A percentile compares a stretch with the other conserved stretches of the same genome.
Evolutionary conservation across 2,113 vertebrate species (phyloP).

Genomic region (Genyomyrus donnyi): DNA sequence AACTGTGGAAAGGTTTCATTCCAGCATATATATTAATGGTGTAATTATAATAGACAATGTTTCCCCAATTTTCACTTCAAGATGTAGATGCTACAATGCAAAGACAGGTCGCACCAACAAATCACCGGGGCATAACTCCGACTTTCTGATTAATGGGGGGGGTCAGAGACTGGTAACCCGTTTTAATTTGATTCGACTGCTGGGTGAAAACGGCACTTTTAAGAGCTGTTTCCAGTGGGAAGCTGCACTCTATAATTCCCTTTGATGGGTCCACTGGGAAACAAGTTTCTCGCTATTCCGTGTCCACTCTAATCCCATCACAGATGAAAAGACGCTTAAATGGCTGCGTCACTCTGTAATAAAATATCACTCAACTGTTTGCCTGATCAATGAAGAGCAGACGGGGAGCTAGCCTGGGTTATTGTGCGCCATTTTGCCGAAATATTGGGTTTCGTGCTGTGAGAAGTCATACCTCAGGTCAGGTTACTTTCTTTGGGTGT

Average conservation of each 20-base stretch:
- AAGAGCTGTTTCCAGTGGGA: conserved; percentile 45
- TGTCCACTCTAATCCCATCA: conserved; percentile 59
- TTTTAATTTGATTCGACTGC: conserved; percentile 60
- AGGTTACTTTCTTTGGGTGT: conserved; percentile 39
- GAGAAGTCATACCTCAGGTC: conserved; percentile 46
- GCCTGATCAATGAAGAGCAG: conserved; percentile 79
- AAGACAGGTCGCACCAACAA: conserved; percentile 40
- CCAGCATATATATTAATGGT: conserved; percentile 4
- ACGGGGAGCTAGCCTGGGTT: conserved; percentile 69
- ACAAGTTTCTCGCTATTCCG: conserved; percentile 58
- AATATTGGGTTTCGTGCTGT: conserved; percentile 72
- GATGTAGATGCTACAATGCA: conserved; percentile 17
- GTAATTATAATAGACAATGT: conserved; percentile 20
- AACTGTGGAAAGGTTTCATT: background rate
- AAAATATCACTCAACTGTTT: conserved; percentile 72
- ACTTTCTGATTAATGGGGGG: conserved; percentile 42
- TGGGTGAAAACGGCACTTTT: conserved; percentile 38
- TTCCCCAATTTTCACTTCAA: conserved; percentile 16
- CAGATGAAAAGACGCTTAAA: conserved; percentile 65
- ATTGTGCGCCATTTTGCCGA: conserved; percentile 73
- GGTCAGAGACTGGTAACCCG: conserved; percentile 49
- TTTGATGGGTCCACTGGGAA: conserved; percentile 59
- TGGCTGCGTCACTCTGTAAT: conserved; percentile 58
- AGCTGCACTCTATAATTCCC: conserved; percentile 56
- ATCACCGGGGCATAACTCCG: conserved; percentile 38